Conservation (phyloP, 2,797 vertebrate genomes). For the Microctenopoma stevenorrisi region DNA sequence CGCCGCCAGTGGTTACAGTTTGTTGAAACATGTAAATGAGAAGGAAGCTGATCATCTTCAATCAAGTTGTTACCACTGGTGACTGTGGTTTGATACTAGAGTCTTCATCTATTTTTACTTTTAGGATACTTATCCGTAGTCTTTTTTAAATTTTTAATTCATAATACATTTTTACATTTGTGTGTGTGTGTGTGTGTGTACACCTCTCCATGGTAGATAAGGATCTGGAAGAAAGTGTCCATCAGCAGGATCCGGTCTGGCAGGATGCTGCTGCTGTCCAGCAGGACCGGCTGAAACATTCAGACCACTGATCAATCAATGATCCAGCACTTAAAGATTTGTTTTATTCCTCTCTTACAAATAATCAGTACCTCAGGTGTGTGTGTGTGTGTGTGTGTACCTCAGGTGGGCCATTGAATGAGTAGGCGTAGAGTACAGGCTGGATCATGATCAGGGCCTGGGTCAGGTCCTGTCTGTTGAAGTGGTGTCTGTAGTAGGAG, state of each 20-base stretch:
- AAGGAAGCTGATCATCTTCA: too few species aligned
- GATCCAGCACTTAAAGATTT: too few species aligned
- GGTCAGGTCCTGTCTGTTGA: slow-evolving; percentile 96
- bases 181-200: neutral
- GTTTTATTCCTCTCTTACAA: too few species aligned
- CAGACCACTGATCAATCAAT: neutral
- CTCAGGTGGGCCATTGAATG: slow-evolving; percentile 96
- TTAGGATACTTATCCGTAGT: too few species aligned
- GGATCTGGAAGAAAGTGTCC: slow-evolving; percentile 99
- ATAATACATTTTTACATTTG: too few species aligned
- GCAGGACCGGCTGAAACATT: slow-evolving; percentile 89
- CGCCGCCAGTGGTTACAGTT: too few species aligned
- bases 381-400: too few species aligned
- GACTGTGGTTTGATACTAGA: too few species aligned
- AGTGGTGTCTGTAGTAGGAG: slow-evolving; percentile 96
- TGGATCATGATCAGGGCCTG: slow-evolving; percentile 99
- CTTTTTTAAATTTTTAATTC: too few species aligned
- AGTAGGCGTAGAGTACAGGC: slow-evolving; percentile 96
- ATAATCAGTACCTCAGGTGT: neutral
- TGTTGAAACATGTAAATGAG: too few species aligned
- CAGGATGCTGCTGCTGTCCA: slow-evolving; percentile 98
- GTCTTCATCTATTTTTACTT: too few species aligned
- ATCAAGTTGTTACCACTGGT: too few species aligned
- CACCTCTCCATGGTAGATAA: slow-evolving; percentile 99
- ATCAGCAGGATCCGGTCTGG: slow-evolving; percentile 97